These are phyloP conservation scores for Leucopsar rothschildi DNA, from an alignment of 2,113 vertebrate genomes.

Conservation along the genomic window DNA sequence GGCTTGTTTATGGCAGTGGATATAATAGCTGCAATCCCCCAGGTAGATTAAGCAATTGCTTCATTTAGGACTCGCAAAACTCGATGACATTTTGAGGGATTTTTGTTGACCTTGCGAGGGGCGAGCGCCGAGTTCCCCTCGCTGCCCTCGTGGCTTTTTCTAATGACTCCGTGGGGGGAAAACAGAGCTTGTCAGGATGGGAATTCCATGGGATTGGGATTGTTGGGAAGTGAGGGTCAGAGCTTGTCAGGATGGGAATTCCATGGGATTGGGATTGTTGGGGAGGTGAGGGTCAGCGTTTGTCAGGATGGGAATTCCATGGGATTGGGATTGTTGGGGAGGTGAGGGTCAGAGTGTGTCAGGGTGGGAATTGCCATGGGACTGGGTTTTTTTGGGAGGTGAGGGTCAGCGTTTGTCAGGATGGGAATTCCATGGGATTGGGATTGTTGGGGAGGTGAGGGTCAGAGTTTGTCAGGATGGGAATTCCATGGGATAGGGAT, in stretches of 20 bases:
- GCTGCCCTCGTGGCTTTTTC: fast-evolving
- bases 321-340: too few species aligned
- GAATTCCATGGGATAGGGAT: background rate
- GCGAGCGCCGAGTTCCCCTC: background rate
- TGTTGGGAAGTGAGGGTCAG: background rate
- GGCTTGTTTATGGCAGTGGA: constrained; percentile 57
- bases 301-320: background rate
- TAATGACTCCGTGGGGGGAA: background rate
- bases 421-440: too few species aligned
- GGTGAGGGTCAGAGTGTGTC: background rate
- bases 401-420: background rate
- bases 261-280: fast-evolving
- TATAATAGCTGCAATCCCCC: constrained; percentile 62
- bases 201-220: too few species aligned
- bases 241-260: background rate
- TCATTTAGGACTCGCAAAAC: constrained; percentile 65
- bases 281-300: background rate
- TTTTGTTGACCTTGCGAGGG: constrained; percentile 59
- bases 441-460: background rate
- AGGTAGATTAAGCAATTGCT: constrained; percentile 70
- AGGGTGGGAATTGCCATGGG: too few species aligned
- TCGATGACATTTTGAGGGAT: constrained; percentile 51
- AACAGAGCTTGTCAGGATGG: background rate
- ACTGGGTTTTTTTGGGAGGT: too few species aligned
- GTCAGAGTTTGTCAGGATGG: background rate